A percentile compares a stretch with the other conserved stretches of the same genome.
Conservation (phyloP, 1,140 invertebrate species). For the Pogonomyrmex californicus region DNA sequence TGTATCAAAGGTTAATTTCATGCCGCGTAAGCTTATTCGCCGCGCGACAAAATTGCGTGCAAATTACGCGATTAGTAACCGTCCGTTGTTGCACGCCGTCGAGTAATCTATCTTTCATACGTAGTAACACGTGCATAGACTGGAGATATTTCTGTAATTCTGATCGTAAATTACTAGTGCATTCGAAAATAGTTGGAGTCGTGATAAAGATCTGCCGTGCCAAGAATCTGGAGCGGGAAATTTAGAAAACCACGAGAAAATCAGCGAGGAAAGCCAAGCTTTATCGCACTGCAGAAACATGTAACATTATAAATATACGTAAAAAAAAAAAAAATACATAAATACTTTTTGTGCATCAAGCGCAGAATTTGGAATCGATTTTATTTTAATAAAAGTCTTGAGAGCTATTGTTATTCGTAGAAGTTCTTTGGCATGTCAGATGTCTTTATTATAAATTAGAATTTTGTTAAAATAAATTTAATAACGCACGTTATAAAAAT, state of each 20-base stretch:
- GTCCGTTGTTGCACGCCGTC: slow-evolving; percentile 26
- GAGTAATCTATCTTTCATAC: slow-evolving; percentile 21
- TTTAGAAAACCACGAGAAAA: background rate
- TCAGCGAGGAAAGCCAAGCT: background rate
- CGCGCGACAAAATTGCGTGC: slow-evolving; percentile 54
- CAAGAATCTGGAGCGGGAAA: background rate
- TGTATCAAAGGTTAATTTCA: slow-evolving; percentile 62
- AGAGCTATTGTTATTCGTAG: too few relatives aligned
- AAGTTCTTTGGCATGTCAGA: background rate
- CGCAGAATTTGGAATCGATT: too few relatives aligned
- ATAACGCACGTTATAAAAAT: background rate
- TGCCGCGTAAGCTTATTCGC: slow-evolving; percentile 32
- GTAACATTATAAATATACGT: too few relatives aligned
- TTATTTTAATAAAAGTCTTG: too few relatives aligned
- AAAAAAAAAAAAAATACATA: too few relatives aligned
- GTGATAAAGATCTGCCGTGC: background rate
- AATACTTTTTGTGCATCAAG: too few relatives aligned
- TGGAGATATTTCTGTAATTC: slow-evolving; percentile 11
- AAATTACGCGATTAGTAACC: slow-evolving; percentile 49
- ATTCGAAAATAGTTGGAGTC: background rate
- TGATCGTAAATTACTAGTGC: slow-evolving; percentile 10
- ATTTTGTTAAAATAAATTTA: background rate
- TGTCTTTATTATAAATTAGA: background rate
- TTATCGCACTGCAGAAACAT: background rate
- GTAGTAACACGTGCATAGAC: background rate